Evolutionary conservation across 1,140 invertebrate species (phyloP).

Genomic region (Hyles euphorbiae): DNA sequence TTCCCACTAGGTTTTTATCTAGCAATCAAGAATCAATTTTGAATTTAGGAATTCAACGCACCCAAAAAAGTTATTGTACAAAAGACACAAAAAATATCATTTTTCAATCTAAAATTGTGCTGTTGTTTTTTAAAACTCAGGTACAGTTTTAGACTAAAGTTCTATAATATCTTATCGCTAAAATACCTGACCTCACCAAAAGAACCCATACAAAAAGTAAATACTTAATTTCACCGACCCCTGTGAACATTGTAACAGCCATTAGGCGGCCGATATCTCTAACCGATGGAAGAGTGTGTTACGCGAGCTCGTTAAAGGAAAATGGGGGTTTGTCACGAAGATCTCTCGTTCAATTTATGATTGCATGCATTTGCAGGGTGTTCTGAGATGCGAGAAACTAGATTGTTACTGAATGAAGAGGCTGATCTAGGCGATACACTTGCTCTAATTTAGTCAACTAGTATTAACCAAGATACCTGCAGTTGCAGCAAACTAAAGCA

Average conservation of each 20-base stretch:
- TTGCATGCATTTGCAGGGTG: constrained; percentile 4
- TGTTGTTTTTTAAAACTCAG: no score
- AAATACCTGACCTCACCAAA: no score
- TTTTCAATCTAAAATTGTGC: no score
- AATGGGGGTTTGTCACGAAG: constrained; percentile 13
- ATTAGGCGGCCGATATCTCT: constrained; percentile 4
- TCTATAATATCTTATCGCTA: no score
- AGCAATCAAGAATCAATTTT: no score
- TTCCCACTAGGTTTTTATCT: no score
- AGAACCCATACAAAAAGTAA: neutral
- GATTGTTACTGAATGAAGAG: constrained; percentile 1
- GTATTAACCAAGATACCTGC: no score
- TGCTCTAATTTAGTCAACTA: constrained; percentile 4
- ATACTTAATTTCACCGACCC: neutral
- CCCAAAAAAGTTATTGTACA: no score
- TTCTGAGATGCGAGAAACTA: constrained; percentile 1
- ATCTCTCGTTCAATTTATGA: constrained; percentile 8
- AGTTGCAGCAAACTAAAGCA: no score
- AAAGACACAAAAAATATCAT: no score
- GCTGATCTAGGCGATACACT: constrained; percentile 3
- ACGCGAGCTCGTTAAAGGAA: constrained; percentile 7
- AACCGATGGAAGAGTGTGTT: constrained; percentile 8
- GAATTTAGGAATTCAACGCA: no score
- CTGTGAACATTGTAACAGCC: constrained; percentile 7
- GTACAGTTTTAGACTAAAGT: no score